Evolutionary conservation across 2,888 invertebrate species (phyloP).

Genomic region (Tenthredo amoena): DNA sequence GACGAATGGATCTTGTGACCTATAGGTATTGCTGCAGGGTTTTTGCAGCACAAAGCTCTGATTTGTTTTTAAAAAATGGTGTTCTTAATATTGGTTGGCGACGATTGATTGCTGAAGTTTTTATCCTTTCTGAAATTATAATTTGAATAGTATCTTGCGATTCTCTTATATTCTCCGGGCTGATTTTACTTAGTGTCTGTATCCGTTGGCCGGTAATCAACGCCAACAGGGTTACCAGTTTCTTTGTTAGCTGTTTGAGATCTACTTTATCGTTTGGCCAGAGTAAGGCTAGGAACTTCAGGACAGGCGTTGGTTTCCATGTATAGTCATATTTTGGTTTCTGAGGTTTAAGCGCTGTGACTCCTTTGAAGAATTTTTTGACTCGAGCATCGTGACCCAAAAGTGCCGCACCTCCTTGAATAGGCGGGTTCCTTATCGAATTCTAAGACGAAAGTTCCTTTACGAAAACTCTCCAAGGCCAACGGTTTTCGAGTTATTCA

Average conservation of each 20-base stretch:
- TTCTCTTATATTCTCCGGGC: constrained; percentile 21
- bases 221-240: constrained; percentile 62
- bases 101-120: constrained; percentile 43
- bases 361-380: constrained; percentile 57
- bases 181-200: constrained; percentile 51
- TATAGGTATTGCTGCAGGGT: constrained; percentile 29
- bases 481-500: no score
- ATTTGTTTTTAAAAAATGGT: constrained; percentile 42
- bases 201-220: constrained; percentile 53
- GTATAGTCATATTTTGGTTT: neutral
- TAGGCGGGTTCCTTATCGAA: no score
- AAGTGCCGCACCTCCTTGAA: no score
- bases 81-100: constrained; percentile 46
- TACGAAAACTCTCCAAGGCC: no score
- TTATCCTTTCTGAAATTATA: constrained; percentile 47
- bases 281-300: neutral
- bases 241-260: constrained; percentile 59
- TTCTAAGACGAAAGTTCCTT: no score
- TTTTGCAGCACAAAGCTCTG: constrained; percentile 50
- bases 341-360: constrained; percentile 44
- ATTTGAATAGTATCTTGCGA: constrained; percentile 25
- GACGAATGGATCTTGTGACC: constrained; percentile 25
- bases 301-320: constrained; percentile 65
- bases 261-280: constrained; percentile 38
- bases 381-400: constrained; percentile 50